These are phyloP conservation scores for Rhopalosiphum padi DNA, from an alignment of 1,140 invertebrate genomes.

Conservation along the genomic window DNA sequence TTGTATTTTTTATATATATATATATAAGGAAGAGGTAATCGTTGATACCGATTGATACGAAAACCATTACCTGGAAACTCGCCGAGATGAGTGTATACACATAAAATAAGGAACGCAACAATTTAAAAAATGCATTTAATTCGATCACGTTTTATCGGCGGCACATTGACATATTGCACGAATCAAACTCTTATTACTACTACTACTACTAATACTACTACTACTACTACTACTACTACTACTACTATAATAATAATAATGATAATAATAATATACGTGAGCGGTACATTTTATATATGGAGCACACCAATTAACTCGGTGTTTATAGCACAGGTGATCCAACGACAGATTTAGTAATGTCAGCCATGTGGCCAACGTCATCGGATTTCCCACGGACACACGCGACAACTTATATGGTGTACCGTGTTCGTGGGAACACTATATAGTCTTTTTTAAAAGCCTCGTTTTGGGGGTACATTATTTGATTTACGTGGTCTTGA, in stretches of 20 bases:
- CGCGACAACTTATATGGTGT: slow-evolving; percentile 37
- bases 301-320: slow-evolving; percentile 29
- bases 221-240: no score
- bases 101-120: neutral
- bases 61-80: neutral
- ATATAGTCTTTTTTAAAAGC: slow-evolving; percentile 41
- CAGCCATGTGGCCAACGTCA: slow-evolving; percentile 51
- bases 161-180: neutral
- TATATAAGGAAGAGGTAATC: neutral
- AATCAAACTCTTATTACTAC: neutral
- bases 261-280: neutral
- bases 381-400: slow-evolving; percentile 43
- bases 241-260: no score
- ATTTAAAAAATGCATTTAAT: neutral
- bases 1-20: neutral
- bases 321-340: slow-evolving; percentile 43
- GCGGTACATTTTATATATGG: neutral
- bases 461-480: slow-evolving; percentile 18
- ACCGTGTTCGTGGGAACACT: slow-evolving; percentile 34
- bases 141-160: neutral
- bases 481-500: slow-evolving; percentile 8
- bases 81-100: no score
- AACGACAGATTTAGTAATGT: slow-evolving; percentile 54
- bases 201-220: neutral
- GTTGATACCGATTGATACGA: neutral